These are phyloP conservation scores for Drosophila lini DNA, from an alignment of 1,140 invertebrate species.

Conservation along the genomic window DNA sequence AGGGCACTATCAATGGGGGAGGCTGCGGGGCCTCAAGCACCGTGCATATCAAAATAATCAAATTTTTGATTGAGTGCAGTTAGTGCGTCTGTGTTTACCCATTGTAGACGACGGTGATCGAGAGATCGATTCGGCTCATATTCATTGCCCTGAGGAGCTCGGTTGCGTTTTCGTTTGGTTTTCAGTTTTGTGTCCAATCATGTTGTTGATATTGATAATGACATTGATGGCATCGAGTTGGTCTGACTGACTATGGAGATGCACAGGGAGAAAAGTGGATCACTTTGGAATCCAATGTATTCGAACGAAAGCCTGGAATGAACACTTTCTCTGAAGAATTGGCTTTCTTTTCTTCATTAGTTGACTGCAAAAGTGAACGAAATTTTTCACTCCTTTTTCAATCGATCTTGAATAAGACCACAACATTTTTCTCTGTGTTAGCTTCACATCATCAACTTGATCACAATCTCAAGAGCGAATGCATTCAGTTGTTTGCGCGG, in stretches of 20 bases:
- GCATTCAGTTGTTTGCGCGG: constrained; percentile 75
- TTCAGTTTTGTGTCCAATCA: constrained; percentile 76
- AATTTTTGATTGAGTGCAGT: constrained; percentile 82
- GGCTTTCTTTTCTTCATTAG: not conserved
- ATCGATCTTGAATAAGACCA: not conserved
- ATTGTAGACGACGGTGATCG: constrained; percentile 19
- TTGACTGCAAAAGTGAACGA: too few species aligned
- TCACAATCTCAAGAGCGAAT: constrained; percentile 76
- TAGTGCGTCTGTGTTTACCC: constrained; percentile 79
- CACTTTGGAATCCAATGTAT: too few species aligned
- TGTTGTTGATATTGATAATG: constrained; percentile 84
- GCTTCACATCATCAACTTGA: constrained; percentile 33
- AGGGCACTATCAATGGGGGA: constrained; percentile 64
- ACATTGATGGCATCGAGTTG: constrained; percentile 81
- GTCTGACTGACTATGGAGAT: constrained; percentile 74
- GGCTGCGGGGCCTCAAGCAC: constrained; percentile 64
- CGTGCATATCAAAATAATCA: constrained; percentile 80
- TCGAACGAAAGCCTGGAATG: not conserved
- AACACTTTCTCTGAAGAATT: too few species aligned
- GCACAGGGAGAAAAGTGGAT: constrained; percentile 3
- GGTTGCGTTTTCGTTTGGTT: constrained; percentile 50
- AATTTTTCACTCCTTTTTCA: not conserved
- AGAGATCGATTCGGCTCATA: constrained; percentile 31
- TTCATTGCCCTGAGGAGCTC: constrained; percentile 43
- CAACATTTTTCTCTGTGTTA: constrained; percentile 7